These are phyloP conservation scores for Cephus pygmeus DNA, from an alignment of 2,888 invertebrate species.

Conservation along the genomic window DNA sequence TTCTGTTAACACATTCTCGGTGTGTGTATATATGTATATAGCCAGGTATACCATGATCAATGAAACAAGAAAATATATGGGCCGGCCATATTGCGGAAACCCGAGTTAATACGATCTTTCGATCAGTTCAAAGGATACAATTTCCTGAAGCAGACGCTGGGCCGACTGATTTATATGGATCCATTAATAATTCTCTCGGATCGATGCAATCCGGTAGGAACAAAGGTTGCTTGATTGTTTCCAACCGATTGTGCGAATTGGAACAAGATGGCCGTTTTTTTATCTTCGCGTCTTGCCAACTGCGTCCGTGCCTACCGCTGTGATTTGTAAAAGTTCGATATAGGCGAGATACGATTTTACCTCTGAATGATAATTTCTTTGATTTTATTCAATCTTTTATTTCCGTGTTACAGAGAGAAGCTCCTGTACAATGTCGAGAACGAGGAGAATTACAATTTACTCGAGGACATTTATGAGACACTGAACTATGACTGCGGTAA, in stretches of 20 bases:
- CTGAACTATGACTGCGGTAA: constrained; percentile 75
- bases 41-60: background rate
- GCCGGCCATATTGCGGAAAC: background rate
- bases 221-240: background rate
- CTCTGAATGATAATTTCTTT: constrained; percentile 2
- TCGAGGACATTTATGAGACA: constrained; percentile 80
- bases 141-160: background rate
- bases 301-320: background rate
- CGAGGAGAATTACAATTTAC: constrained; percentile 77
- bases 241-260: background rate
- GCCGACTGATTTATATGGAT: background rate
- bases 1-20: background rate
- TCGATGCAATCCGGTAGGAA: background rate
- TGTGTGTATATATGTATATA: background rate
- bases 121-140: background rate
- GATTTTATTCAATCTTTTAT: constrained; percentile 16
- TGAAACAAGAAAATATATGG: background rate
- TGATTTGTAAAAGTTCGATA: background rate
- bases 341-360: background rate
- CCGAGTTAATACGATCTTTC: background rate
- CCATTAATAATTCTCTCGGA: background rate
- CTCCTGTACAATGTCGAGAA: constrained; percentile 74
- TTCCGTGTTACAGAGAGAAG: constrained; percentile 70
- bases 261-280: background rate
- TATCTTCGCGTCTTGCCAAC: background rate